phyloP scores from a whole-genome alignment of 2,888 invertebrate genomes.

The Boloria selene region DNA sequence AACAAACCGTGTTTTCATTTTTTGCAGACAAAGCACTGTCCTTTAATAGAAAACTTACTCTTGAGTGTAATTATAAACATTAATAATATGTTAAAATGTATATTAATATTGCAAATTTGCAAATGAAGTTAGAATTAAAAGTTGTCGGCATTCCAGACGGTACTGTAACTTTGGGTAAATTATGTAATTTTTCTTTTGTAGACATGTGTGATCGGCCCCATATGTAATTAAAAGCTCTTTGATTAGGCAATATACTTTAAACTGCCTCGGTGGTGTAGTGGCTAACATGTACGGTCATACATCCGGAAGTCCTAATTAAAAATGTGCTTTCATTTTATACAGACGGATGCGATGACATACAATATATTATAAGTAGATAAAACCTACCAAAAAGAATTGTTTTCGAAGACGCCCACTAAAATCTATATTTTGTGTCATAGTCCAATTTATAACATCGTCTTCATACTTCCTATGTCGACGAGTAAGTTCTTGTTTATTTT shows the following conservation, averaged over 20 bases:
- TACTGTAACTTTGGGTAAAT: too few species aligned
- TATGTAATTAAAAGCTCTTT: too few species aligned
- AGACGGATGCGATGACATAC: background rate
- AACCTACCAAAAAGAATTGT: constrained; percentile 34
- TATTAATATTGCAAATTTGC: background rate
- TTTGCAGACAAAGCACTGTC: constrained; percentile 40
- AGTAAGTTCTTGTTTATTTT: background rate
- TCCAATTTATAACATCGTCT: background rate
- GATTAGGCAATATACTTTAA: too few species aligned
- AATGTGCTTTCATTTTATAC: too few species aligned
- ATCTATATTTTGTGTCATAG: constrained; percentile 11
- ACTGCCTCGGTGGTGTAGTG: too few species aligned
- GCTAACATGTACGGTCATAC: too few species aligned
- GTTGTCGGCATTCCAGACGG: background rate
- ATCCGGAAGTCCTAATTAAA: too few species aligned
- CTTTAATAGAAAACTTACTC: constrained; percentile 39
- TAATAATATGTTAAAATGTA: too few species aligned
- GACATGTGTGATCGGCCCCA: too few species aligned
- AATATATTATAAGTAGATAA: constrained; percentile 5
- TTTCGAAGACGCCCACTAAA: constrained; percentile 29
- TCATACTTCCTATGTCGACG: background rate
- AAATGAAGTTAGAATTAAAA: background rate
- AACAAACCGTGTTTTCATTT: constrained; percentile 52
- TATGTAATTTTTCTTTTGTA: too few species aligned
- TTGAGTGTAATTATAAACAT: background rate